Percentiles rank a stretch among this genome's conserved stretches.
phyloP scores from a whole-genome alignment of 2,797 vertebrate species.

The Phaenicophaeus curvirostris region DNA sequence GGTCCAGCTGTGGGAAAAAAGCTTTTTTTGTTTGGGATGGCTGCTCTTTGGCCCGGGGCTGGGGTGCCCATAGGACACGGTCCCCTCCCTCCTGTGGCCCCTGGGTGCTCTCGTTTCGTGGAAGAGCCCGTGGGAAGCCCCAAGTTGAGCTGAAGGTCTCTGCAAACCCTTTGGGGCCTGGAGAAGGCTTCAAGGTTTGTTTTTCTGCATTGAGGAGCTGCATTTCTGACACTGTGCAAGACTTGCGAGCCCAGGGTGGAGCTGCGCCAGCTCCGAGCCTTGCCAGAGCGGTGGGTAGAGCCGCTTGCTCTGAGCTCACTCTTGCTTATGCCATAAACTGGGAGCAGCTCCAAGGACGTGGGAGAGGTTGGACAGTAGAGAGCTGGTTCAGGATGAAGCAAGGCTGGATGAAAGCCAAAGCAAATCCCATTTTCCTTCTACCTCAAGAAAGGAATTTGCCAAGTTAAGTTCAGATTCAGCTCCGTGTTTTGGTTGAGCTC shows the following conservation, averaged over 20 bases:
- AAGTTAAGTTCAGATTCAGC: neutral
- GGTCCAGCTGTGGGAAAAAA: neutral
- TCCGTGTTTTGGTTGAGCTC: neutral
- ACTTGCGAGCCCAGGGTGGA: neutral
- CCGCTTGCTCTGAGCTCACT: slow-evolving; percentile 39
- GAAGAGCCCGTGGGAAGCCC: neutral
- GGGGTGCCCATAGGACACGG: accelerated
- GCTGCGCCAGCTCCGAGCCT: neutral
- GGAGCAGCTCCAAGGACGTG: slow-evolving; percentile 54
- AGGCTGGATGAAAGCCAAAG: slow-evolving; percentile 14
- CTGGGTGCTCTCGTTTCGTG: accelerated
- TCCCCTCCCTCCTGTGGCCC: accelerated
- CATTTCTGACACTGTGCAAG: neutral
- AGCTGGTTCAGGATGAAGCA: slow-evolving; percentile 2
- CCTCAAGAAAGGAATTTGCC: neutral
- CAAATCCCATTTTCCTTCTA: slow-evolving; percentile 32
- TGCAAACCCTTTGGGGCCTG: neutral
- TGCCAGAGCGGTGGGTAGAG: neutral
- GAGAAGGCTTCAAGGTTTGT: neutral
- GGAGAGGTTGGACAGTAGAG: slow-evolving; percentile 38
- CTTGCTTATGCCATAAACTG: slow-evolving; percentile 5
- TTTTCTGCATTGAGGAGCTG: neutral
- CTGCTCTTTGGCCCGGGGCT: neutral
- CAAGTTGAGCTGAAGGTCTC: neutral
- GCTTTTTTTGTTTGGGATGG: neutral